Conservation (phyloP, 2,113 vertebrate species). For the Strix uralensis region DNA sequence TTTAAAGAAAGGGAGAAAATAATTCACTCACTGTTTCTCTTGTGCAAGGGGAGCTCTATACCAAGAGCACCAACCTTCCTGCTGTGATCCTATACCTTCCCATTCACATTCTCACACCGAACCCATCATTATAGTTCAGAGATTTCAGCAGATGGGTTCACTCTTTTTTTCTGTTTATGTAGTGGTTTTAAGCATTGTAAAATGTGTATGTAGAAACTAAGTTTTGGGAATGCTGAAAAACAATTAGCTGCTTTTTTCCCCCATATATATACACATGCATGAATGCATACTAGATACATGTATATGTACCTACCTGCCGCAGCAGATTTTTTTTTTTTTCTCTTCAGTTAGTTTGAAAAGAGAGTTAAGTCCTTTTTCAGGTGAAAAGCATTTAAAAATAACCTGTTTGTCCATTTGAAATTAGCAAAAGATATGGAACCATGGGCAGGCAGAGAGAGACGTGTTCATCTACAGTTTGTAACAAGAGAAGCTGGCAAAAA, state of each 20-base stretch:
- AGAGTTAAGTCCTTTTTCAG: background rate
- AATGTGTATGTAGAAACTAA: background rate
- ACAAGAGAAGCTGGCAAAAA: slow-evolving; percentile 1
- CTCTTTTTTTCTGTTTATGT: background rate
- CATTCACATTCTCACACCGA: background rate
- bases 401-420: background rate
- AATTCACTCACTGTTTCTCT: slow-evolving; percentile 25
- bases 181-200: background rate
- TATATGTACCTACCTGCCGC: no score
- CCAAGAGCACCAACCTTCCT: background rate
- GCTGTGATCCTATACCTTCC: background rate
- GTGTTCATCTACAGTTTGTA: background rate
- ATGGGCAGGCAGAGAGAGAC: background rate
- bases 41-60: background rate
- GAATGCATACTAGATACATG: no score
- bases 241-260: background rate
- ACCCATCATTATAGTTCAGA: background rate
- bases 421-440: background rate
- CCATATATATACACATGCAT: no score
- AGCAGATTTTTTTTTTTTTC: background rate
- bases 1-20: slow-evolving; percentile 20
- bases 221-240: background rate
- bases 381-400: background rate
- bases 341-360: background rate
- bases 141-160: background rate